Percentiles rank a stretch among this genome's conserved stretches.
Evolutionary conservation across 2,797 vertebrate species (phyloP).

Genomic region (Lepus townsendii): DNA sequence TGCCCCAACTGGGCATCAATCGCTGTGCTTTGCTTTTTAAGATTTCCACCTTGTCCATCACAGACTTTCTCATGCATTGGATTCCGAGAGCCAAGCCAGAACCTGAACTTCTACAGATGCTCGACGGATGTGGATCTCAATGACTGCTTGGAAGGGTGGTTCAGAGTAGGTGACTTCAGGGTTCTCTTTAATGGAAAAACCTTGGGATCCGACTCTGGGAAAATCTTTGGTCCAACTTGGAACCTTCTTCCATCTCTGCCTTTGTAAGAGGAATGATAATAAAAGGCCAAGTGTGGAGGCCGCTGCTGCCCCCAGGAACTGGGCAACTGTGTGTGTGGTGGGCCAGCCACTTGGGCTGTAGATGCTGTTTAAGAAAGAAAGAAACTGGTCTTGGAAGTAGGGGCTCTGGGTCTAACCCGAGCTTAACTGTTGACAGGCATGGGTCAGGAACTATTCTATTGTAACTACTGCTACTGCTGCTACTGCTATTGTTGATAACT

Average conservation of each 20-base stretch:
- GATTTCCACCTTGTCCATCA: not conserved
- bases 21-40: accelerated
- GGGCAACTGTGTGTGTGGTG: not conserved
- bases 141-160: not conserved
- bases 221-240: not conserved
- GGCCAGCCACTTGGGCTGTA: not conserved
- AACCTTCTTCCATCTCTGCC: not conserved
- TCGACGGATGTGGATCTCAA: not conserved
- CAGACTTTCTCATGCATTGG: not conserved
- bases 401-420: not conserved
- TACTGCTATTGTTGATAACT: too few species aligned
- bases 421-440: not conserved
- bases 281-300: not conserved
- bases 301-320: not conserved
- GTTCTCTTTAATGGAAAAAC: not conserved
- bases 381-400: not conserved
- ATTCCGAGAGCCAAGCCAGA: not conserved
- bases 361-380: not conserved
- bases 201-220: not conserved
- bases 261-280: not conserved
- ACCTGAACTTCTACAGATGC: not conserved
- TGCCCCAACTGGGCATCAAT: not conserved
- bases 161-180: not conserved
- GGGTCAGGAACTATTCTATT: not conserved
- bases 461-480: not conserved